A percentile compares a stretch with the other conserved stretches of the same genome.
phyloP scores from a whole-genome alignment of 2,113 vertebrate species.

The Lamprologus sp. region DNA sequence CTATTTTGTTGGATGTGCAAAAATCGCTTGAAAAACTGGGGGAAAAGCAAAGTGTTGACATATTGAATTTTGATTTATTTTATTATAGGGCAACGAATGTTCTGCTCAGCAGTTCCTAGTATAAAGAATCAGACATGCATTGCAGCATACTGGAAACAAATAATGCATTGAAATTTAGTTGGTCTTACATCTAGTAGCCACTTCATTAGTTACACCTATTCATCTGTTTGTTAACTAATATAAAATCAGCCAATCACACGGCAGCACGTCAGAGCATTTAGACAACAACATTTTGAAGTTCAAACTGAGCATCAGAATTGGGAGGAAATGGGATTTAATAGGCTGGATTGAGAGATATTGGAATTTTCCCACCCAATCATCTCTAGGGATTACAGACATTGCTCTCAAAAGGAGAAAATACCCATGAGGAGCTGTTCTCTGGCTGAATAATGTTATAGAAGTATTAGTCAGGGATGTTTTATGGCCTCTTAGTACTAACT shows the following conservation, averaged over 20 bases:
- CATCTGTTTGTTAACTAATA: not conserved
- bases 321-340: not conserved
- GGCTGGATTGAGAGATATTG: not conserved
- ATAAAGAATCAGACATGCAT: not conserved
- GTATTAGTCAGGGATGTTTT: not conserved
- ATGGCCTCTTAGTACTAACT: not conserved
- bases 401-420: not conserved
- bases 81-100: not conserved
- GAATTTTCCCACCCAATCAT: not conserved
- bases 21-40: not conserved
- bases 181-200: not conserved
- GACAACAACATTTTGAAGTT: not conserved
- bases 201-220: not conserved
- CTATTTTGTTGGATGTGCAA: not conserved
- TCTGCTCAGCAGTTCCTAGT: not conserved
- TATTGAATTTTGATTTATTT: not conserved
- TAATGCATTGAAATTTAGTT: not conserved
- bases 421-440: not conserved
- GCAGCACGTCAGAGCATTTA: not conserved
- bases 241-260: not conserved
- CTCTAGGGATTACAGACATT: not conserved
- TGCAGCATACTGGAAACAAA: not conserved
- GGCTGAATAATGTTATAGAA: not conserved
- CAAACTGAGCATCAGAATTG: not conserved
- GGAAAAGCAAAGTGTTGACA: accelerated